A percentile compares a stretch with the other conserved stretches of the same genome.
phyloP scores from a whole-genome alignment of 1,140 invertebrate species.

The Rhopalosiphum padi region DNA sequence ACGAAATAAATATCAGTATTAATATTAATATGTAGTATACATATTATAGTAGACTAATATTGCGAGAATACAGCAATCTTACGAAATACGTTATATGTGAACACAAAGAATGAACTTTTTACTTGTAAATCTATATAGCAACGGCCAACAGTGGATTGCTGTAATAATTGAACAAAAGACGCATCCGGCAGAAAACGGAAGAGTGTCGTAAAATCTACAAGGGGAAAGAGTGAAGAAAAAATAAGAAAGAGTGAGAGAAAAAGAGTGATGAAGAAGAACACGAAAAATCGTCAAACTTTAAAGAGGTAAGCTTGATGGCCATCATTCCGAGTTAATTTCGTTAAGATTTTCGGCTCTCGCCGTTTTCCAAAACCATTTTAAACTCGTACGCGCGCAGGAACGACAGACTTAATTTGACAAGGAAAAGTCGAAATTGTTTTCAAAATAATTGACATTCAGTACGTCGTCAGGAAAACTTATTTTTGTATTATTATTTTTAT shows the following conservation, averaged over 20 bases:
- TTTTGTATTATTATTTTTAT: slow-evolving; percentile 28
- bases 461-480: background rate
- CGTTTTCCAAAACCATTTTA: slow-evolving; percentile 53
- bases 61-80: background rate
- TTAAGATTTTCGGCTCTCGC: slow-evolving; percentile 44
- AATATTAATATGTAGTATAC: background rate
- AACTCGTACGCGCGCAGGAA: slow-evolving; percentile 41
- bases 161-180: background rate
- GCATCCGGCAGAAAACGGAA: background rate
- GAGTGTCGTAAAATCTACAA: slow-evolving; percentile 22
- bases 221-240: background rate
- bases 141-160: background rate
- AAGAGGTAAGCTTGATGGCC: slow-evolving; percentile 56
- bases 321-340: slow-evolving; percentile 55
- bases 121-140: background rate
- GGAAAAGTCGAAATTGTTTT: slow-evolving; percentile 55
- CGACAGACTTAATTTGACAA: slow-evolving; percentile 55
- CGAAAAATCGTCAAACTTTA: slow-evolving; percentile 53
- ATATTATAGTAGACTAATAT: background rate
- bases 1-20: background rate
- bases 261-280: background rate
- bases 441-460: slow-evolving; percentile 54
- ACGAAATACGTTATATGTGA: background rate
- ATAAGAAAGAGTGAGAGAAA: background rate
- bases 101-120: background rate